Base-by-base conservation (phyloP, 1,140 invertebrate genomes). In the Bathynomus jamesi region DNA sequence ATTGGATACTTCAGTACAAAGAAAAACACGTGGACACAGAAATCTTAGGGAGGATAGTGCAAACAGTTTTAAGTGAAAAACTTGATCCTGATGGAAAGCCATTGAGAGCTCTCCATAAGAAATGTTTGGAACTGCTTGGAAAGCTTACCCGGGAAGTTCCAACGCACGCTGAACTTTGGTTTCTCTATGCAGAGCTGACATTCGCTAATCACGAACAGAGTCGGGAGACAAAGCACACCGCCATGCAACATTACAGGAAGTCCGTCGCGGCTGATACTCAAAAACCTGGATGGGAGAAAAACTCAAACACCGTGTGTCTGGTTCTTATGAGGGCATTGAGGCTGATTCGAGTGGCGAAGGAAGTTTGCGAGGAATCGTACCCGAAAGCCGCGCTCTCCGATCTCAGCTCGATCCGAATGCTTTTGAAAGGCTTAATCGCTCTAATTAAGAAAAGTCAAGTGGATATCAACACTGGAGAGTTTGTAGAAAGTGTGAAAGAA, bases 1-100 rank as follows among this genome's bases (percentile, higher is more conserved):
- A 95, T 82, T 86, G 93, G 28, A 82, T 88, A 28, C 81, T 96
- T 17, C 94, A 97, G 79, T 81, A 98, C 2, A 93, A 91, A 83
- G 87, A 87, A 67, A 80, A 80, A 21, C 91, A 90, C 80, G 81
- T 90, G 0, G 94, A 97, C 81, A 78, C 88, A 0, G 87, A 93
- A 81, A 87, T 96, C 11, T 83, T 97, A 10, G 82, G 83, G 11
- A 86, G 94, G 65, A 81, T 97, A 27, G 88, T 91, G 0, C 86
- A 87, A 74, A 89, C 89, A 17, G 85, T 96, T 28, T 78, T 86
- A 5, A 83, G 90, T 46, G 85, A 91, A 74, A 80, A 87, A 27
- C 79, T 82, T 8, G 89, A 91, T 79, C 81, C 83, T 4, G 81
- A 87, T 65, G 86, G 85, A 3, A 82, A 84, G 67, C 79, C 85